Percentiles rank a stretch among this genome's conserved stretches.
These are phyloP conservation scores for Rhabditophanes sp. DNA, from an alignment of 2,888 invertebrate genomes.

Conservation along the genomic window DNA sequence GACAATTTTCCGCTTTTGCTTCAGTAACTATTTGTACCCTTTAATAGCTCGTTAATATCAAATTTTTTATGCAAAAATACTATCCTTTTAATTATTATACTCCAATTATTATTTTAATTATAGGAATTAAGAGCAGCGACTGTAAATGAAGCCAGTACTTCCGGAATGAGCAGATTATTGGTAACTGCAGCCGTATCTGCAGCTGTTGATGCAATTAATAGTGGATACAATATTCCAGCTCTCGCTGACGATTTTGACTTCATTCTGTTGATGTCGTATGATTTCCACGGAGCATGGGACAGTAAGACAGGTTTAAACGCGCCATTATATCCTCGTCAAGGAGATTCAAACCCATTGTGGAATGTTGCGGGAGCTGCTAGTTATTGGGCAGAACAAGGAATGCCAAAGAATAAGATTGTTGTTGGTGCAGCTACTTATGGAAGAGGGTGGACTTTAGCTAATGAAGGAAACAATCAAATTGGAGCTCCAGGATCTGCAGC, in stretches of 20 bases:
- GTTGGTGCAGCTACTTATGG: slow-evolving; percentile 29
- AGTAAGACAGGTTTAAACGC: slow-evolving; percentile 20
- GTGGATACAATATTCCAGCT: slow-evolving; percentile 60
- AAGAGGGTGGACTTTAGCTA: slow-evolving; percentile 19
- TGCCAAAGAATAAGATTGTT: slow-evolving; percentile 25
- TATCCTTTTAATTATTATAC: background rate
- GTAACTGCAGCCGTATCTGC: slow-evolving; percentile 64
- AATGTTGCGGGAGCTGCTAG: slow-evolving; percentile 22
- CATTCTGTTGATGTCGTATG: slow-evolving; percentile 22
- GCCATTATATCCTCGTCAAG: slow-evolving; percentile 14
- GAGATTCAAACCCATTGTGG: slow-evolving; percentile 13
- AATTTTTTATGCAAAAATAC: slow-evolving; percentile 2
- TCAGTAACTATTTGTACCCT: slow-evolving; percentile 1
- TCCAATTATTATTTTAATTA: slow-evolving; percentile 3
- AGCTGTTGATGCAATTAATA: slow-evolving; percentile 72
- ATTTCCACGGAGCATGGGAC: slow-evolving; percentile 29
- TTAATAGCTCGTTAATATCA: slow-evolving; percentile 2
- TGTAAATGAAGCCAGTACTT: slow-evolving; percentile 18
- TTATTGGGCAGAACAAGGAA: slow-evolving; percentile 20
- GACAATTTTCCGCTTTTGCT: no score
- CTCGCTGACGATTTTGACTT: slow-evolving; percentile 37
- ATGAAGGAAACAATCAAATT: slow-evolving; percentile 43
- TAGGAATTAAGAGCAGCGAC: slow-evolving; percentile 33
- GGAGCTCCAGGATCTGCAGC: slow-evolving; percentile 75
- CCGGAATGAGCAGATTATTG: slow-evolving; percentile 51